Conservation (phyloP, 2,888 invertebrate genomes). For the Subacronicta megacephala region DNA sequence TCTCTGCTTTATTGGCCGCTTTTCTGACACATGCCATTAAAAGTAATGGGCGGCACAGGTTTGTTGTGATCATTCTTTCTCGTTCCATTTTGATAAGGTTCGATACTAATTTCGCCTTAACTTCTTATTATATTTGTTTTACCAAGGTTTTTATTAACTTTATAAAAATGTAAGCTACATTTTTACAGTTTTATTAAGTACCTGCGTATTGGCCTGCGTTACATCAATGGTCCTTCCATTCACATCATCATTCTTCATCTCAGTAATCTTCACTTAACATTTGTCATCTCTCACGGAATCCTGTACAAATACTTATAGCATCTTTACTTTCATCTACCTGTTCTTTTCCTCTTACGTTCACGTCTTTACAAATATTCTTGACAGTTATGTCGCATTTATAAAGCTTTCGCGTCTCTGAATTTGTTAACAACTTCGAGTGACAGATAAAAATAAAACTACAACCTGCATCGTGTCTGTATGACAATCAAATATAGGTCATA, state of each 20-base stretch:
- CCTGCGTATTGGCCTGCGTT: not conserved
- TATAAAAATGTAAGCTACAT: no score
- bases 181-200: no score
- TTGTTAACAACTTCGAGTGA: slow-evolving; percentile 27
- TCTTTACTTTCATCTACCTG: not conserved
- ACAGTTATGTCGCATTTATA: no score
- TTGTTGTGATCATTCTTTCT: slow-evolving; percentile 25
- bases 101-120: slow-evolving; percentile 14
- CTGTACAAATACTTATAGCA: no score
- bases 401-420: slow-evolving; percentile 11
- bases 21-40: slow-evolving; percentile 29
- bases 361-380: no score
- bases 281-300: no score
- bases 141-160: no score
- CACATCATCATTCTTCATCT: no score
- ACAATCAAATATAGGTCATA: slow-evolving; percentile 52
- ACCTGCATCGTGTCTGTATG: slow-evolving; percentile 49
- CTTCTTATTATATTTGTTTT: no score
- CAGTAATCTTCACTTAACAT: no score
- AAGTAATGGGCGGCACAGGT: slow-evolving; percentile 33
- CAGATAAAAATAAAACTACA: slow-evolving; percentile 50
- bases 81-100: slow-evolving; percentile 23
- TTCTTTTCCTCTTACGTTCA: not conserved
- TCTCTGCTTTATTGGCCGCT: slow-evolving; percentile 29
- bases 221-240: not conserved